Percentiles rank a stretch among this genome's conserved stretches.
phyloP scores from a whole-genome alignment of 2,888 invertebrate species.

The Agrotis exclamationis region DNA sequence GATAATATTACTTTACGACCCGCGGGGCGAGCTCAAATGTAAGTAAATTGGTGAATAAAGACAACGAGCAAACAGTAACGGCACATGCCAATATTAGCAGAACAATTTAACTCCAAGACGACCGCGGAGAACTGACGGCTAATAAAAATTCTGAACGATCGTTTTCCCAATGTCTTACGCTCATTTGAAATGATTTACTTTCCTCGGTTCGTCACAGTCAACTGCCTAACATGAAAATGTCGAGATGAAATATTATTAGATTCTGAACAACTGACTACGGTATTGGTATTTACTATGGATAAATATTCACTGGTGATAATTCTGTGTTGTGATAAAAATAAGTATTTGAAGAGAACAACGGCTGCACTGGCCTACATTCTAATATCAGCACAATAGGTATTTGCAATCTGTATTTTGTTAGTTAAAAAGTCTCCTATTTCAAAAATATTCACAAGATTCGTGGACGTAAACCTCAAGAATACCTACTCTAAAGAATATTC shows the following conservation, averaged over 20 bases:
- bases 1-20: slow-evolving; percentile 91
- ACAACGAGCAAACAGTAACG: slow-evolving; percentile 80
- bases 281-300: neutral
- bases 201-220: slow-evolving; percentile 43
- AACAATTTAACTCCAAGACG: slow-evolving; percentile 60
- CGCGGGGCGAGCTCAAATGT: slow-evolving; percentile 87
- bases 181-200: slow-evolving; percentile 61
- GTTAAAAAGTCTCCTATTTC: neutral
- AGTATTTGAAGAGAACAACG: slow-evolving; percentile 32
- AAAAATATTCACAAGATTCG: slow-evolving; percentile 18
- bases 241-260: slow-evolving; percentile 22
- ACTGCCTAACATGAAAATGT: slow-evolving; percentile 33
- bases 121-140: slow-evolving; percentile 42
- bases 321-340: slow-evolving; percentile 20
- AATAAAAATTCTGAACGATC: slow-evolving; percentile 54
- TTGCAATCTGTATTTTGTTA: slow-evolving; percentile 17
- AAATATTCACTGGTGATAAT: neutral
- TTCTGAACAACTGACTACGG: slow-evolving; percentile 2
- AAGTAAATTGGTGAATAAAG: slow-evolving; percentile 90
- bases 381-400: slow-evolving; percentile 7
- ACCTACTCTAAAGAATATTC: slow-evolving; percentile 43
- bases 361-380: slow-evolving; percentile 11
- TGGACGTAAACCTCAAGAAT: slow-evolving; percentile 32
- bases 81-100: slow-evolving; percentile 68
- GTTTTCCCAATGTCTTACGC: slow-evolving; percentile 49